A percentile compares a stretch with the other conserved stretches of the same genome.
Evolutionary conservation across 2,888 invertebrate genomes (phyloP).

Genomic region (Cheilosia pagana): DNA sequence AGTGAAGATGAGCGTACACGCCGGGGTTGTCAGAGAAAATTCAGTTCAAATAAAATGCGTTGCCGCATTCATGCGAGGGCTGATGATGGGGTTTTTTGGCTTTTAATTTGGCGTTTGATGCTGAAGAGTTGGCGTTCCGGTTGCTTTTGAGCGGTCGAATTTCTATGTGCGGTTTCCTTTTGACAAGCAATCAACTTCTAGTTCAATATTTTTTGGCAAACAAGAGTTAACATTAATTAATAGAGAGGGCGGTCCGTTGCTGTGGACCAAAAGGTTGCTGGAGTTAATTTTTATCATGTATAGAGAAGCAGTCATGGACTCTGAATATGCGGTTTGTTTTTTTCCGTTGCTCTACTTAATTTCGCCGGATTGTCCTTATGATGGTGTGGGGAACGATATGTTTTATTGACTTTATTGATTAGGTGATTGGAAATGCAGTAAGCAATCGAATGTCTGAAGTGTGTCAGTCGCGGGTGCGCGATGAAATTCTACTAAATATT

Average conservation of each 20-base stretch:
- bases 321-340: too few species aligned
- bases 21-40: conserved; percentile 27
- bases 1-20: conserved; percentile 6
- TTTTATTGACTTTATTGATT: too few species aligned
- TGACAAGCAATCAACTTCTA: conserved; percentile 30
- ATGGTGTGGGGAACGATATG: too few species aligned
- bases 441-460: too few species aligned
- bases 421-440: too few species aligned
- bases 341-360: too few species aligned
- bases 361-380: too few species aligned
- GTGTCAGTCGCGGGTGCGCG: too few species aligned
- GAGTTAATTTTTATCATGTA: too few species aligned
- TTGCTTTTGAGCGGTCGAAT: conserved; percentile 31
- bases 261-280: not conserved
- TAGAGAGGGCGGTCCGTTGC: not conserved
- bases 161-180: conserved; percentile 1
- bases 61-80: conserved; percentile 11
- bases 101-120: conserved; percentile 64
- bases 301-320: too few species aligned
- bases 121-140: conserved; percentile 19
- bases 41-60: conserved; percentile 44
- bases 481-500: too few species aligned
- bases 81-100: conserved; percentile 42
- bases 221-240: conserved; percentile 22
- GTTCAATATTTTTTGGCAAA: conserved; percentile 22